Evolutionary conservation across 2,888 invertebrate genomes (phyloP), one percentile per base, ranked within the genome.

Genomic region (Torymus aiolomorphi): DNA sequence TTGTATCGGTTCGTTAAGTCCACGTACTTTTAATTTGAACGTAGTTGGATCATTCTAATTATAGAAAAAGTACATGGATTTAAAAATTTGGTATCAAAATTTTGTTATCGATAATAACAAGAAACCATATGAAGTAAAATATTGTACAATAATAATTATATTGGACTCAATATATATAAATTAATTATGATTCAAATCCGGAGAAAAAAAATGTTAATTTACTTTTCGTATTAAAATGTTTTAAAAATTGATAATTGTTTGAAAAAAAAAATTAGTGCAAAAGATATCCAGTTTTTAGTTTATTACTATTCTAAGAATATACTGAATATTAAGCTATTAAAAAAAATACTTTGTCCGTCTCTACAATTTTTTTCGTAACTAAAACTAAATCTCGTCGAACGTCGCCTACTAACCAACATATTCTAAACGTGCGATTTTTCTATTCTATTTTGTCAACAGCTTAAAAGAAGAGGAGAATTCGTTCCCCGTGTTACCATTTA

Each of bases 401-500:
- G 73, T 73, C 63, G 75, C 18, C 77, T 83, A 62, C 82, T 77
- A 72, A 77, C 51, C 20, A 42, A 71, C 16, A 56, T 65, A 71
- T 80, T 88, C 85, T 87, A 88, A 88, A 87, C 83, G 83, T 84
- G 84, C 83, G 84, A 85, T 88, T 83, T 87, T 88, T 84, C 76
- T 78, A 87, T 90, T 89, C 73, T 82, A 79, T 90, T 92, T 90
- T 92, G 92, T 91, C 91, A 91, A 91, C 92, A 92, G 92, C 92
- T 91, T 92, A 93, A 92, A 92, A 92, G 92, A 92, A 92, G 92
- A 92, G 91, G 92, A 91, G 90, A 79, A 73, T 76, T 69, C 82
- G 63, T 69, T 81, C 86, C 89, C 89, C 90, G 91, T 91, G 83
- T 85, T 87, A 87, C 88, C 88, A 88, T 88, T 73, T 87, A 89